These are phyloP conservation scores for Nycteola revayana DNA, from an alignment of 2,888 invertebrate species.

Conservation along the genomic window DNA sequence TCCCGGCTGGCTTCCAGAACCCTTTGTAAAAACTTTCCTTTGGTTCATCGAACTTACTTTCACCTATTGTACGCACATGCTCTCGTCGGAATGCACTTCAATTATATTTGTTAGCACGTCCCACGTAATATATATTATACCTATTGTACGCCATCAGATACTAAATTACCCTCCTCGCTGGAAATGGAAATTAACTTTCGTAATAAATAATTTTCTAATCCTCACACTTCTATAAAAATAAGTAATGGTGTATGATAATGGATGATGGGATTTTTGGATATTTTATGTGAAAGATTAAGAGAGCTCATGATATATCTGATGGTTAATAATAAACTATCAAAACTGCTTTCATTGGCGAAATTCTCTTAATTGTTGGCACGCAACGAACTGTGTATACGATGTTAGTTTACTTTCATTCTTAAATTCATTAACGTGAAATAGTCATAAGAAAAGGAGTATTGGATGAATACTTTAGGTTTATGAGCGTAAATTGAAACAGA, in stretches of 20 bases:
- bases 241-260: neutral
- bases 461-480: neutral
- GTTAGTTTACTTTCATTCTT: slow-evolving; percentile 36
- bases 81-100: slow-evolving; percentile 73
- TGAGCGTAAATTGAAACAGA: no score
- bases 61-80: slow-evolving; percentile 70
- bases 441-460: slow-evolving; percentile 1
- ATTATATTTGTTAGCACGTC: slow-evolving; percentile 66
- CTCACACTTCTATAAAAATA: slow-evolving; percentile 3
- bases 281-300: slow-evolving; percentile 4
- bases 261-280: no score
- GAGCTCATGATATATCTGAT: slow-evolving; percentile 2
- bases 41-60: slow-evolving; percentile 81
- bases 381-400: slow-evolving; percentile 13
- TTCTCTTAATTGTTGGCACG: slow-evolving; percentile 29
- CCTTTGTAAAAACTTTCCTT: slow-evolving; percentile 70
- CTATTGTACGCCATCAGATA: slow-evolving; percentile 36
- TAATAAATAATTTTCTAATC: slow-evolving; percentile 10
- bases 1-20: slow-evolving; percentile 48
- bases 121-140: slow-evolving; percentile 48
- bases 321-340: slow-evolving; percentile 9
- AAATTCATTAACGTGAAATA: slow-evolving; percentile 25
- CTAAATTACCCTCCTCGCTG: slow-evolving; percentile 14
- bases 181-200: slow-evolving; percentile 30
- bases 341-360: slow-evolving; percentile 27